phyloP scores from a whole-genome alignment of 2,113 vertebrate genomes.

The Channa maculata region DNA sequence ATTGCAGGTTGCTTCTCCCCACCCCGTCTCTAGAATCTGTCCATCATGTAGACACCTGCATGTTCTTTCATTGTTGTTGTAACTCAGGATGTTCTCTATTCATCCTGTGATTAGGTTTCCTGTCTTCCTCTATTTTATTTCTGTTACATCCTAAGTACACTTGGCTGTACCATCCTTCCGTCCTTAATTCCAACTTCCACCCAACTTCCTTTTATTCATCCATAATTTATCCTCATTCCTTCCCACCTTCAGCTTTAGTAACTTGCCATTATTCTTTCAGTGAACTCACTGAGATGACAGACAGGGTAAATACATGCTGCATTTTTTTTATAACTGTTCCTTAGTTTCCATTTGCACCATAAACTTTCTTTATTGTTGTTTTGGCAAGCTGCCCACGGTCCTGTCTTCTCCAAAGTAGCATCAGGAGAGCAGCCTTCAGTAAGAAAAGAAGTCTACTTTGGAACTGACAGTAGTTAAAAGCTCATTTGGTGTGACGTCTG shows the following conservation, averaged over 20 bases:
- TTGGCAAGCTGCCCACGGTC: slow-evolving; percentile 47
- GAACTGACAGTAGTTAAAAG: slow-evolving; percentile 77
- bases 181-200: not conserved
- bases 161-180: not conserved
- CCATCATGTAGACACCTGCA: not conserved
- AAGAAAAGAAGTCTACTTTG: slow-evolving; percentile 50
- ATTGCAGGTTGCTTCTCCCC: no score
- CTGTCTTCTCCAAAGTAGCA: slow-evolving; percentile 35
- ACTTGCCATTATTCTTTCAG: not conserved
- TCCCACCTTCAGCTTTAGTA: not conserved
- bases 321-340: not conserved
- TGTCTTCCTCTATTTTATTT: not conserved
- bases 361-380: slow-evolving; percentile 45
- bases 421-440: slow-evolving; percentile 53
- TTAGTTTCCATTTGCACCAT: slow-evolving; percentile 22
- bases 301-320: not conserved
- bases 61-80: slow-evolving; percentile 26
- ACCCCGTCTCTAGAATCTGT: not conserved
- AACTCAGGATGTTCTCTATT: slow-evolving; percentile 20
- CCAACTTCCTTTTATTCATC: not conserved
- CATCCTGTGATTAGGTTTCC: not conserved
- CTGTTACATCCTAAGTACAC: not conserved
- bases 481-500: slow-evolving; percentile 75
- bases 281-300: not conserved
- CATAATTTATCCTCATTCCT: not conserved